Evolutionary conservation across 2,113 vertebrate species (phyloP).

Genomic region (Guaruba guarouba): DNA sequence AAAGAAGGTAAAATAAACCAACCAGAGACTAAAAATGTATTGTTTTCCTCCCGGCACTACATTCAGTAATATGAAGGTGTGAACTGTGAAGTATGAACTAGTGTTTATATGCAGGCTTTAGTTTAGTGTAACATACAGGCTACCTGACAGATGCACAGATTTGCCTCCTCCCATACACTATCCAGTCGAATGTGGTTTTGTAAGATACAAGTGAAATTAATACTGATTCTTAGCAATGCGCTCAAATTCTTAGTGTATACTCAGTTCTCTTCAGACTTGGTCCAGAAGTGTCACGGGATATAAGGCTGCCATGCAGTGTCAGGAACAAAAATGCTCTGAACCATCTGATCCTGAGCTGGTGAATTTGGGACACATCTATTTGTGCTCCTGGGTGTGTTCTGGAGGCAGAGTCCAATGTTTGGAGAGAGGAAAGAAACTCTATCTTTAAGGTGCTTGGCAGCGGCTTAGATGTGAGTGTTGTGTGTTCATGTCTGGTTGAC

Average conservation of each 20-base stretch:
- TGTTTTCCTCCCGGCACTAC: background rate
- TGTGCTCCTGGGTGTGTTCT: background rate
- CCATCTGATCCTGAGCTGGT: background rate
- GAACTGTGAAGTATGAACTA: background rate
- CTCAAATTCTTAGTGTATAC: background rate
- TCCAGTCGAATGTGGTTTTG: background rate
- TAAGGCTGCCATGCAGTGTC: background rate
- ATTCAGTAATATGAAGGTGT: background rate
- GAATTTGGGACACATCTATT: background rate
- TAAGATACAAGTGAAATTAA: background rate
- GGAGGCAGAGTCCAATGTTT: background rate
- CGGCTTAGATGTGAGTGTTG: background rate
- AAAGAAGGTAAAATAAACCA: background rate
- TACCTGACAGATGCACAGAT: background rate
- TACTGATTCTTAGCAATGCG: rapidly evolving
- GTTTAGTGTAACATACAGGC: background rate
- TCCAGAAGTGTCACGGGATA: background rate
- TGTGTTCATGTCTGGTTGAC: background rate
- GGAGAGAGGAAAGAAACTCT: background rate
- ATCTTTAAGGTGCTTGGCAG: background rate
- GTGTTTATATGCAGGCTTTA: background rate
- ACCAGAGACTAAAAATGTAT: background rate
- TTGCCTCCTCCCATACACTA: background rate
- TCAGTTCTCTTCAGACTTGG: background rate
- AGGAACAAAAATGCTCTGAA: background rate